Percentiles rank a stretch among this genome's conserved stretches.
These are phyloP conservation scores for Trilocha varians DNA, from an alignment of 2,888 invertebrate species.

Conservation along the genomic window DNA sequence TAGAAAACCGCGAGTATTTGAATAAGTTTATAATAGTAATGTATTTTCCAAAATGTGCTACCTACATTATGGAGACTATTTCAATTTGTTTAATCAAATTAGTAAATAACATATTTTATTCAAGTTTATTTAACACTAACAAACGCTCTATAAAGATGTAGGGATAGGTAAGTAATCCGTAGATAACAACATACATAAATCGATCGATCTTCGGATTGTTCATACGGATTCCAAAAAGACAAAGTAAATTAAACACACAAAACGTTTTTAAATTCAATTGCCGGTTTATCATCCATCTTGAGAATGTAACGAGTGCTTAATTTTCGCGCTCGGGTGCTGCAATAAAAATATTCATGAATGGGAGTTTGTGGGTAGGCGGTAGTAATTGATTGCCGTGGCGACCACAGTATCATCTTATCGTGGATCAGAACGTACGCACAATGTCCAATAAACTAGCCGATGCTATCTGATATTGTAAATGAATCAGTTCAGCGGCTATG, in stretches of 20 bases:
- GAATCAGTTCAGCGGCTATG: slow-evolving; percentile 46
- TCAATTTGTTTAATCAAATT: too few relatives aligned
- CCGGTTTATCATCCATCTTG: slow-evolving; percentile 39
- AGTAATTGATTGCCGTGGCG: slow-evolving; percentile 57
- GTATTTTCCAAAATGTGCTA: too few relatives aligned
- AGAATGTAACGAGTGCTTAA: slow-evolving; percentile 50
- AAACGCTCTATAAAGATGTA: too few relatives aligned
- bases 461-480: slow-evolving; percentile 61
- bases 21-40: too few relatives aligned
- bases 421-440: slow-evolving; percentile 54
- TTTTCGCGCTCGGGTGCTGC: slow-evolving; percentile 45
- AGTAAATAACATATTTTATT: too few relatives aligned
- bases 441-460: slow-evolving; percentile 67
- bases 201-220: not conserved
- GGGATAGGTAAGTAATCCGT: too few relatives aligned
- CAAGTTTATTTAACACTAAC: too few relatives aligned
- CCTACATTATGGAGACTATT: too few relatives aligned
- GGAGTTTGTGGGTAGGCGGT: slow-evolving; percentile 31
- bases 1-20: too few relatives aligned
- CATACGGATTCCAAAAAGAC: not conserved
- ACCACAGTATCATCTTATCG: slow-evolving; percentile 57
- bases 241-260: slow-evolving; percentile 15
- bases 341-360: slow-evolving; percentile 44
- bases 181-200: not conserved
- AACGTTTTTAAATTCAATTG: slow-evolving; percentile 32